Base-by-base conservation (phyloP, 92 coral and sea anemone genomes). In the Palythoa grandis region DNA sequence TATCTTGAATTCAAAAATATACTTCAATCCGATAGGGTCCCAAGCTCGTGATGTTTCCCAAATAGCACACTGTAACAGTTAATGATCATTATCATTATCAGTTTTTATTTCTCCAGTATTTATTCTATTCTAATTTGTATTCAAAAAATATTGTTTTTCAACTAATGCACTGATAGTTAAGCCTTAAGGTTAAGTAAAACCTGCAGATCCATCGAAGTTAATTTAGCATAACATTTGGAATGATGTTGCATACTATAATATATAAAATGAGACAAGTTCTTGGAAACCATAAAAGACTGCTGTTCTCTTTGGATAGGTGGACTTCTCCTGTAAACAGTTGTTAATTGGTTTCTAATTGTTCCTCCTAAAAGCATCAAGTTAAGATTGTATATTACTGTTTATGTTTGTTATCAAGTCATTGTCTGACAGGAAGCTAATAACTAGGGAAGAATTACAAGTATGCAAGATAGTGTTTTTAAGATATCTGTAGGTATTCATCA, bases 301-400 rank as follows among this genome's bases (percentile, higher is more conserved):
- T 56, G 4, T 58, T 15, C 20, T 58, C 14, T 74, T 9, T n/a
- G 37, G 13, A 50, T 15, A 15, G 20, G 63, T 23, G 52, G 25
- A 52, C 13, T 52, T 39, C 19, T 52, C 20, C 11, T 52, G 14
- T 75, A 75, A 75, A 52, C 47, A 75, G n/a, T 11, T 50, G 29
- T 24, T 75, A 52, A 52, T 52, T 75, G 79, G 7, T 7, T 75
- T 54, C 61, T 47, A 52, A 25, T 53, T 76, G 67, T 10, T 76
- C 25, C 53, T 25, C 15, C 24, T 76, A 52, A 69, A 13, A 7
- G 37, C n/a, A 25, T 69, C 24, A 13, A 12, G 12, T 69, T 24
- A 25, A 23, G 15, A 47, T 19, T 54, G 47, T 76, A 2, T 25
- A 54, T 14, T 16, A 37, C 17, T 76, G 48, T 23, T 12, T 53